Conservation (phyloP, 2,113 vertebrate genomes). For the Pavo muticus region DNA sequence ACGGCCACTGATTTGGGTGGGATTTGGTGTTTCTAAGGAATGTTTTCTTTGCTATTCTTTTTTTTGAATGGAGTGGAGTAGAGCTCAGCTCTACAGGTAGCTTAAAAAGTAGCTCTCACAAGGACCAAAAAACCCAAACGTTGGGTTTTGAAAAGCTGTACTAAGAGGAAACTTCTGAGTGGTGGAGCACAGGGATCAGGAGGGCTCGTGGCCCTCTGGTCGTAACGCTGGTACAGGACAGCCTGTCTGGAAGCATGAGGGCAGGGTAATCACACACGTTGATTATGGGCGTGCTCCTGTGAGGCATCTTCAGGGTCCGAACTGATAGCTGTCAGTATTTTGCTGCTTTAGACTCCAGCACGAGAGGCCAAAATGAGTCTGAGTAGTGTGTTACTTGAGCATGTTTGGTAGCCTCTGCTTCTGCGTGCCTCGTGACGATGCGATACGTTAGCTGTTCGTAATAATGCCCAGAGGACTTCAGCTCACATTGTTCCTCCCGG, state of each 20-base stretch:
- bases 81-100: neutral
- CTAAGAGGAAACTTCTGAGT: neutral
- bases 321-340: neutral
- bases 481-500: conserved; percentile 20
- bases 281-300: neutral
- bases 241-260: neutral
- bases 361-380: neutral
- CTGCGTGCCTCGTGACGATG: conserved; percentile 13
- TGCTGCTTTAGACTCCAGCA: neutral
- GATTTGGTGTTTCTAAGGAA: conserved; percentile 17
- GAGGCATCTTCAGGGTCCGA: conserved; percentile 17
- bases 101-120: neutral
- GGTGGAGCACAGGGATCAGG: neutral
- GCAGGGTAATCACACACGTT: neutral
- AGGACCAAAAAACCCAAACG: neutral
- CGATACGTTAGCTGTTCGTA: neutral
- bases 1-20: neutral
- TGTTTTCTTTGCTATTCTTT: neutral
- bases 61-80: neutral
- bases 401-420: conserved; percentile 23
- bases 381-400: neutral
- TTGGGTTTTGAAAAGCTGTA: neutral
- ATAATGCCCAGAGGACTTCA: neutral
- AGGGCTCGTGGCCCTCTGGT: neutral
- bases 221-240: neutral